These are phyloP conservation scores for Troides helena DNA, from an alignment of 2,888 invertebrate genomes.

Conservation along the genomic window DNA sequence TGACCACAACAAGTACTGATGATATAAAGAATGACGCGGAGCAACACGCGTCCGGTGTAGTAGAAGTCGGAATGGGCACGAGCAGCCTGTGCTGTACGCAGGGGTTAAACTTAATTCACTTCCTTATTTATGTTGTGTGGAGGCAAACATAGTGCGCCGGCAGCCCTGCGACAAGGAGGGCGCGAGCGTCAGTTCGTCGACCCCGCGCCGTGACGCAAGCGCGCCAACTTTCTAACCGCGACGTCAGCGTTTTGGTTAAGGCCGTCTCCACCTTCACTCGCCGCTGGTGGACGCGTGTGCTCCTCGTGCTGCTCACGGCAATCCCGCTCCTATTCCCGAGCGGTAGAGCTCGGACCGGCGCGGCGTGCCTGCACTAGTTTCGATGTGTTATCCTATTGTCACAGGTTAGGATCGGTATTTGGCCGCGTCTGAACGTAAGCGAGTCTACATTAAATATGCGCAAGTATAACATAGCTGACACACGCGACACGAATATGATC, in stretches of 20 bases:
- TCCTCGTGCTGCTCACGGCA: background rate
- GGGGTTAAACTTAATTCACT: too few species aligned
- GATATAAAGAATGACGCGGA: too few species aligned
- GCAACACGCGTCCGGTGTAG: too few species aligned
- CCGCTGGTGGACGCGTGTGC: conserved; percentile 25
- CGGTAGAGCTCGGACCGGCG: background rate
- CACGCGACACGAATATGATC: too few species aligned
- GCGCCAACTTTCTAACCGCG: conserved; percentile 74
- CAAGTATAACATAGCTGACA: too few species aligned
- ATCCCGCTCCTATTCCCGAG: background rate
- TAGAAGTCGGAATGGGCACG: too few species aligned
- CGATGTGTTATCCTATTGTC: conserved; percentile 6
- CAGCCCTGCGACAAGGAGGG: conserved; percentile 40
- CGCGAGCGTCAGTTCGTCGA: conserved; percentile 53
- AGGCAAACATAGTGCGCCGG: too few species aligned
- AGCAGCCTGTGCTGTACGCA: too few species aligned
- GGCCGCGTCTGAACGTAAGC: background rate
- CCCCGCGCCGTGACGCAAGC: conserved; percentile 75
- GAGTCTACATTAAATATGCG: too few species aligned
- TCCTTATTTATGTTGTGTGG: too few species aligned
- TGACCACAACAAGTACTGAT: too few species aligned
- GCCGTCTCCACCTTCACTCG: conserved; percentile 58
- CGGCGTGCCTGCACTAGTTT: background rate
- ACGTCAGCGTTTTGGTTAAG: conserved; percentile 75
- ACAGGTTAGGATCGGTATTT: conserved; percentile 30